These are phyloP conservation scores for Buphagus erythrorhynchus DNA, from an alignment of 2,797 vertebrate species.

Conservation along the genomic window DNA sequence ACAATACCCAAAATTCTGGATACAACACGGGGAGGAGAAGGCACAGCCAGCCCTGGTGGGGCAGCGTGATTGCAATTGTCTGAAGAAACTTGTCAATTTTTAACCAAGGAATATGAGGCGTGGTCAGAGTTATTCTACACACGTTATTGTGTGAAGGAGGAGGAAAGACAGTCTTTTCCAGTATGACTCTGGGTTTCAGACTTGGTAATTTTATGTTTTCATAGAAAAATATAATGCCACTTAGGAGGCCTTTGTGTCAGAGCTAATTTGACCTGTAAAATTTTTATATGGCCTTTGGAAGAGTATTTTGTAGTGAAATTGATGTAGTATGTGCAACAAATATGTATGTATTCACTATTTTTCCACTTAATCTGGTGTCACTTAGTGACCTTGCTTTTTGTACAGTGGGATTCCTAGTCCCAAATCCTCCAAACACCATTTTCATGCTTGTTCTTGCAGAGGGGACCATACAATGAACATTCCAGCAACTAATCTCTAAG, in stretches of 20 bases:
- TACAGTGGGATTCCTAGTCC: not conserved
- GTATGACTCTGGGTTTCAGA: not conserved
- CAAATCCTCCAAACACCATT: not conserved
- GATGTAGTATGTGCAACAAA: not conserved
- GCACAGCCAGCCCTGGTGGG: not conserved
- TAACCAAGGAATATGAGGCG: not conserved
- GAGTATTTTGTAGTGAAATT: not conserved
- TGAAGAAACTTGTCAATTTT: not conserved
- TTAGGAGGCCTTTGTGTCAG: not conserved
- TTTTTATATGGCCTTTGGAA: not conserved
- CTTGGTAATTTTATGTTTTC: not conserved
- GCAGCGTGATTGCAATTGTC: fast-evolving
- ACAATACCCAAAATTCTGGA: not conserved
- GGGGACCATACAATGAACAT: not conserved
- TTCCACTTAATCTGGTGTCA: not conserved
- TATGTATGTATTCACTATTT: not conserved
- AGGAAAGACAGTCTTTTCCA: not conserved
- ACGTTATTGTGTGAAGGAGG: not conserved
- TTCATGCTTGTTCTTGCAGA: not conserved
- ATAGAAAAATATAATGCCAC: not conserved
- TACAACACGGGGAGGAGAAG: not conserved
- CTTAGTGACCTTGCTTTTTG: not conserved
- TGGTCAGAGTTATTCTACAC: not conserved
- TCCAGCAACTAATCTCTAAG: not conserved
- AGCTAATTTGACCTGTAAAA: not conserved